A percentile compares a stretch with the other conserved stretches of the same genome.
Evolutionary conservation across 2,888 invertebrate species (phyloP).

Genomic region (Vesta saturnalis): DNA sequence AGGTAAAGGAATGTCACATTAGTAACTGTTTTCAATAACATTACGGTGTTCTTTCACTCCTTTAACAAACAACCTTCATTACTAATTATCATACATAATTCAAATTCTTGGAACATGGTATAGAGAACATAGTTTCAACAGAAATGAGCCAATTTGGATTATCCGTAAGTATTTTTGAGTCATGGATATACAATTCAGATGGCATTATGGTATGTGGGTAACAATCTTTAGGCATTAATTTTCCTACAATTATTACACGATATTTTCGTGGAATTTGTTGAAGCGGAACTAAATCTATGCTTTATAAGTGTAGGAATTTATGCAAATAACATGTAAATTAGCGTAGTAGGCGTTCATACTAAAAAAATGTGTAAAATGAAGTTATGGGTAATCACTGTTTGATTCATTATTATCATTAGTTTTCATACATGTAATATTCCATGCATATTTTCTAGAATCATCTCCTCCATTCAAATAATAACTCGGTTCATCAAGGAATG

Average conservation of each 20-base stretch:
- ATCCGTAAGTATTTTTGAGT: too few species aligned
- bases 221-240: background rate
- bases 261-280: background rate
- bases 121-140: too few species aligned
- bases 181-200: background rate
- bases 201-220: too few species aligned
- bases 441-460: too few species aligned
- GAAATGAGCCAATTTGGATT: too few species aligned
- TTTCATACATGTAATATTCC: too few species aligned
- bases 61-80: background rate
- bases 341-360: background rate
- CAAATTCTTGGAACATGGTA: background rate
- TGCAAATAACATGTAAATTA: constrained; percentile 7
- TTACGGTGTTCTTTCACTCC: background rate
- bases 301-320: constrained; percentile 9
- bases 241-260: background rate
- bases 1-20: background rate
- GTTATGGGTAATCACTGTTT: background rate
- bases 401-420: too few species aligned
- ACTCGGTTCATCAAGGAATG: too few species aligned
- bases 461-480: too few species aligned
- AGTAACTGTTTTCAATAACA: background rate
- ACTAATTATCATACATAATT: background rate
- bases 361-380: background rate
- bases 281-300: constrained; percentile 2